Evolutionary conservation across 2,113 vertebrate genomes (phyloP).

Genomic region (Phaethornis superciliosus): DNA sequence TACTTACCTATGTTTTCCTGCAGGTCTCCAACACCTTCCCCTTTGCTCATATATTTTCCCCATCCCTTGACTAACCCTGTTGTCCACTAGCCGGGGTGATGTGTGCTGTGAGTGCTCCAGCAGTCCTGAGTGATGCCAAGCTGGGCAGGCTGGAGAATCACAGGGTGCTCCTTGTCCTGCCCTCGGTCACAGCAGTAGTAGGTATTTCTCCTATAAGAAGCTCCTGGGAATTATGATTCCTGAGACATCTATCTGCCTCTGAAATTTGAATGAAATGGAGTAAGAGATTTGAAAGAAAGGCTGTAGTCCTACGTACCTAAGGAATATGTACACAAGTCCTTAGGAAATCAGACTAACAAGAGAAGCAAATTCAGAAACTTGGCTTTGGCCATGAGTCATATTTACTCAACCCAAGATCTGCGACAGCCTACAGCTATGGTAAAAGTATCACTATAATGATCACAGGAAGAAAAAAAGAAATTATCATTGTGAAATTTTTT

Average conservation of each 20-base stretch:
- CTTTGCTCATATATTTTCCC: not conserved
- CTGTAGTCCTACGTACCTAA: not conserved
- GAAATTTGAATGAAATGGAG: not conserved
- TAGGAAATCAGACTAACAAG: not conserved
- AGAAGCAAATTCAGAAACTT: not conserved
- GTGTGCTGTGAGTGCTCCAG: accelerated
- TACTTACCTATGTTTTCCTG: not conserved
- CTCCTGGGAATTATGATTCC: not conserved
- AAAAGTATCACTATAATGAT: not conserved
- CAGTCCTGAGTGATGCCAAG: not conserved
- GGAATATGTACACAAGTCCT: not conserved
- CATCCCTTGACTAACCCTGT: not conserved
- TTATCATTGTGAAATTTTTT: not conserved
- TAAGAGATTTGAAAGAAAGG: not conserved
- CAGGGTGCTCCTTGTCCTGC: not conserved
- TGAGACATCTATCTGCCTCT: not conserved
- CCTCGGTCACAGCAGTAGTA: not conserved
- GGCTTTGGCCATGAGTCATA: not conserved
- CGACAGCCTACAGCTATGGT: not conserved
- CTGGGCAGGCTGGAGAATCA: not conserved
- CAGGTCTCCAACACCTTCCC: not conserved
- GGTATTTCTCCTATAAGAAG: not conserved
- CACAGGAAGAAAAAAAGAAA: not conserved
- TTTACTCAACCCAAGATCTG: not conserved
- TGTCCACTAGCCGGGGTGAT: not conserved